phyloP scores from a whole-genome alignment of 2,797 vertebrate species.

The Pantherophis vulpinus region DNA sequence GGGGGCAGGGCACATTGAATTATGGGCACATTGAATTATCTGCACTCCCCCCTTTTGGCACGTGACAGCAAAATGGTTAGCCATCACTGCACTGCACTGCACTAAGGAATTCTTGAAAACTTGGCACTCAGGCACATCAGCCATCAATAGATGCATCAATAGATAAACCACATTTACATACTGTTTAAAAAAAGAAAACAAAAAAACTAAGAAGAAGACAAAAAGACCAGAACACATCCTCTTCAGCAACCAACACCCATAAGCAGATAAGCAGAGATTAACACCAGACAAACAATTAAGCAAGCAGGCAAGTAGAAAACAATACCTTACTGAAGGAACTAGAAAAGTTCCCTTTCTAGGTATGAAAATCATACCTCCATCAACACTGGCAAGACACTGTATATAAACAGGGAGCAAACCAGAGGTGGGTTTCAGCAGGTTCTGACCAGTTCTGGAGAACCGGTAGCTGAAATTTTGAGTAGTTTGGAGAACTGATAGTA shows the following conservation, averaged over 20 bases:
- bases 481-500: too few species aligned
- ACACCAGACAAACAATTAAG: background rate
- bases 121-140: background rate
- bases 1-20: too few species aligned
- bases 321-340: background rate
- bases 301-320: background rate
- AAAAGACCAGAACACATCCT: background rate
- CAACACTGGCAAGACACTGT: background rate
- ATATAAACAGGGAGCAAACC: background rate
- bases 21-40: too few species aligned
- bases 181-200: background rate
- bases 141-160: background rate
- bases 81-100: too few species aligned
- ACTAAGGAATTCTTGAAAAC: background rate
- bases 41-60: too few species aligned
- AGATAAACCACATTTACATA: background rate
- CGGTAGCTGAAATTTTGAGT: too few species aligned
- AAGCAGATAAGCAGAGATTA: background rate
- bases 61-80: too few species aligned
- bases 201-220: background rate
- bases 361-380: background rate
- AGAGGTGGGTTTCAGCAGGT: too few species aligned
- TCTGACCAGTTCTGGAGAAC: too few species aligned
- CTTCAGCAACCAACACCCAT: background rate
- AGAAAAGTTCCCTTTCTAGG: background rate